Evolutionary conservation across 2,888 invertebrate genomes (phyloP), one percentile per base, ranked within the genome.

Genomic region (Agrotis segetum): DNA sequence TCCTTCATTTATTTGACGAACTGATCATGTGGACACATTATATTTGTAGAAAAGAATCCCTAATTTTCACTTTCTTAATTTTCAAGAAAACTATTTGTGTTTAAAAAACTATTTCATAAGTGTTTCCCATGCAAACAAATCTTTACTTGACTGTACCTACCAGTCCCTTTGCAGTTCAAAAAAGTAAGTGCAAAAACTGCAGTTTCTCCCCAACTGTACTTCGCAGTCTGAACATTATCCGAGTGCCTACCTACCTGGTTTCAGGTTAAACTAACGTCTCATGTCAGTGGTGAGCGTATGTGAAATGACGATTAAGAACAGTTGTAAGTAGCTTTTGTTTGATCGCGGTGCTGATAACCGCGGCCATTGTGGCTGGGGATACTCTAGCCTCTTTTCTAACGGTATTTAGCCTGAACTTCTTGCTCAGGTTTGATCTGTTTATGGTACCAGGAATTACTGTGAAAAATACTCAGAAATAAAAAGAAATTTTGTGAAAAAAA

Each of bases 281-380:
- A 88, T 88, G 90, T 92, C 89, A 91, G 92, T 91, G 88, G 94
- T 94, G 93, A 94, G 92, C 89, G 94, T 94, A 95, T 95, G 95
- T 95, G 96, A 96, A 96, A 96, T 95, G 95, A 93, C 93, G 95
- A 96, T 95, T 95, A 96, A 95, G 92, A 95, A 96, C 96, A 94
- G 95, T 95, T 95, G 92, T 92, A 95, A 95, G 95, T 95, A 95
- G 95, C 93, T 93, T 95, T 96, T 96, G 96, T 96, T 94, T 87
- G 95, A 96, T 96, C 89, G 85, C 74, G 74, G 80, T 70, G 71
- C 71, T 81, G 95, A 96, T 96, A 96, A 91, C 82, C 73, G 71
- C 70, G 80, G 88, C 93, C 88, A 95, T 95, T 96, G 94, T 95
- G 86, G 82, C 74, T 24, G 81, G 85, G 81, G 21, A 61, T 63